Evolutionary conservation across 1,140 invertebrate species (phyloP).

Genomic region (Drosophila dunni): DNA sequence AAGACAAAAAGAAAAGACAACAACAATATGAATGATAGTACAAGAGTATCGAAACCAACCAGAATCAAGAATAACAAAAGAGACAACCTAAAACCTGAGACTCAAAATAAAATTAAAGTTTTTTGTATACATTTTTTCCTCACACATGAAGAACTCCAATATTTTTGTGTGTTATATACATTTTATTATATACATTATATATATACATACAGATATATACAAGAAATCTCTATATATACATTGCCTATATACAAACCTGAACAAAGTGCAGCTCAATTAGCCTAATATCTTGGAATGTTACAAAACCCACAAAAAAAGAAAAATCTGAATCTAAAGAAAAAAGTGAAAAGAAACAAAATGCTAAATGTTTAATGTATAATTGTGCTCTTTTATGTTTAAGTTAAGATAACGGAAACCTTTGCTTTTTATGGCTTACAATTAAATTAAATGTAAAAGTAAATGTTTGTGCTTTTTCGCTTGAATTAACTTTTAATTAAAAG

Average conservation of each 20-base stretch:
- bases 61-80: slow-evolving; percentile 54
- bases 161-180: slow-evolving; percentile 75
- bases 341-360: slow-evolving; percentile 25
- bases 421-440: slow-evolving; percentile 57
- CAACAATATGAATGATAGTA: slow-evolving; percentile 54
- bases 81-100: slow-evolving; percentile 61
- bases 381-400: slow-evolving; percentile 66
- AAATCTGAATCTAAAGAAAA: slow-evolving; percentile 8
- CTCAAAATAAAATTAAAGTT: slow-evolving; percentile 49
- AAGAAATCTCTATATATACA: slow-evolving; percentile 58
- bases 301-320: slow-evolving; percentile 34
- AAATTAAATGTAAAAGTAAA: slow-evolving; percentile 38
- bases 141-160: slow-evolving; percentile 64
- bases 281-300: slow-evolving; percentile 34
- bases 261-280: slow-evolving; percentile 54
- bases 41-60: slow-evolving; percentile 61
- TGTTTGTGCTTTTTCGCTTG: slow-evolving; percentile 47
- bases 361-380: slow-evolving; percentile 60
- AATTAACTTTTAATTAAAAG: slow-evolving; percentile 38
- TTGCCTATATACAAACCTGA: slow-evolving; percentile 50
- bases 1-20: slow-evolving; percentile 39
- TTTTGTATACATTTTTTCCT: slow-evolving; percentile 66
- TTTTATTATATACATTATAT: slow-evolving; percentile 61
- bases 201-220: slow-evolving; percentile 49
- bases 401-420: slow-evolving; percentile 49